Evolutionary conservation across 2,888 invertebrate genomes (phyloP), one percentile per base, ranked within the genome.

Genomic region (Epicampocera succincta): DNA sequence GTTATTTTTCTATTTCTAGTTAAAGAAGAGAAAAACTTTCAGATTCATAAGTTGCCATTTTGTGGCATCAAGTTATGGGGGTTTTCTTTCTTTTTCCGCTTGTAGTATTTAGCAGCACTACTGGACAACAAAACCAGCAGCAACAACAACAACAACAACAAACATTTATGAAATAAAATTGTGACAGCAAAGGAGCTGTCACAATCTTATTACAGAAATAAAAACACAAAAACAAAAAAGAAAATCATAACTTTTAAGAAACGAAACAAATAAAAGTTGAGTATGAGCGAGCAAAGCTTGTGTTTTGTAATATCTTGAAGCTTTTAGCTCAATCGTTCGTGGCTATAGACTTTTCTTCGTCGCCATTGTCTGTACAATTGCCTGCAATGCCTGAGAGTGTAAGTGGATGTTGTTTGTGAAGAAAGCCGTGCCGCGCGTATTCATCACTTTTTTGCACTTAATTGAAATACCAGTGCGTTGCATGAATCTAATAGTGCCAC

Each of bases 391-490:
- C 13, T 6, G n/a, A 15, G 29, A 60, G 19, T 60, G 21, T 19
- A 1, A n/a, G 13, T 52, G 29, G 6, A 21, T n/a, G 12, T 40
- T n/a, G 12, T 40, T 33, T 33, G 21, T 21, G 2, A 56, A 69
- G 68, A 60, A 71, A 44, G 58, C 38, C 50, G 69, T 33, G 8
- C 63, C 58, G 50, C 40, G 40, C 42, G 44, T 77, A 77, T 77
- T 77, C 73, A 73, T 77, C 77, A 82, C 42, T 77, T 60, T 78
- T 76, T 73, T 78, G 42, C 52, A 78, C 66, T 75, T 75, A 82
- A 78, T 78, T 82, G 77, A 82, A 82, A 82, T 82, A 78, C 77
- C 82, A 78, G 71, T 78, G 77, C 82, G 82, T 82, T 78, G 77
- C 65, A 54, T 78, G 61, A 17, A 46, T 82, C 60, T 82, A 77